A percentile compares a stretch with the other conserved stretches of the same genome.
Conservation (phyloP, 2,113 vertebrate genomes). For the Mesitornis unicolor region DNA sequence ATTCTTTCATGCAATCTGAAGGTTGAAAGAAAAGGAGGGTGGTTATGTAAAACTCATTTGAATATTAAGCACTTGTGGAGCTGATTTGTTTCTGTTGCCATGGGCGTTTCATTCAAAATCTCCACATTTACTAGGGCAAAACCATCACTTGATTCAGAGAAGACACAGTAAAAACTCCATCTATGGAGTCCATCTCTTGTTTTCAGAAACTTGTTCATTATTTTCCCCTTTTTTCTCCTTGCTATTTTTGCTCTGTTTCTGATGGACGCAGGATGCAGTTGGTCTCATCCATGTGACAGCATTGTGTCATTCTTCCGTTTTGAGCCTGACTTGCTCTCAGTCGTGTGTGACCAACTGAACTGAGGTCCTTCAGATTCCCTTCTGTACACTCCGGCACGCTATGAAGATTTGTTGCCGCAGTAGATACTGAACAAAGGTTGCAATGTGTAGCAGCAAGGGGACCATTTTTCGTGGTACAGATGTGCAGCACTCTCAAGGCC, state of each 20-base stretch:
- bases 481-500: neutral
- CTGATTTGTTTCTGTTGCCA: conserved; percentile 36
- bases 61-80: conserved; percentile 21
- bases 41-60: conserved; percentile 57
- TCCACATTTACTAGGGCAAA: neutral
- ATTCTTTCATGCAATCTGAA: neutral
- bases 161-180: neutral
- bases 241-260: neutral
- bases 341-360: neutral
- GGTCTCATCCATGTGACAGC: neutral
- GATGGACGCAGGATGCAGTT: neutral
- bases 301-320: neutral
- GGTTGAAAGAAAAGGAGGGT: neutral
- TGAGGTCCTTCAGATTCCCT: neutral
- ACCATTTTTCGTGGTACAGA: neutral
- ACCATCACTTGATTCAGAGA: neutral
- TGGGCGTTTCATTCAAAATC: neutral
- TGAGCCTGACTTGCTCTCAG: conserved; percentile 3
- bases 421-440: neutral
- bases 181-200: no score
- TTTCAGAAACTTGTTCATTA: neutral
- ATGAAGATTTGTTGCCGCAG: neutral
- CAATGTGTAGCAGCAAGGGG: neutral
- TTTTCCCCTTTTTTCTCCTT: neutral
- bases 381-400: neutral